Conservation (phyloP, 2,797 vertebrate genomes). For the Pangasius sanitwongsei region DNA sequence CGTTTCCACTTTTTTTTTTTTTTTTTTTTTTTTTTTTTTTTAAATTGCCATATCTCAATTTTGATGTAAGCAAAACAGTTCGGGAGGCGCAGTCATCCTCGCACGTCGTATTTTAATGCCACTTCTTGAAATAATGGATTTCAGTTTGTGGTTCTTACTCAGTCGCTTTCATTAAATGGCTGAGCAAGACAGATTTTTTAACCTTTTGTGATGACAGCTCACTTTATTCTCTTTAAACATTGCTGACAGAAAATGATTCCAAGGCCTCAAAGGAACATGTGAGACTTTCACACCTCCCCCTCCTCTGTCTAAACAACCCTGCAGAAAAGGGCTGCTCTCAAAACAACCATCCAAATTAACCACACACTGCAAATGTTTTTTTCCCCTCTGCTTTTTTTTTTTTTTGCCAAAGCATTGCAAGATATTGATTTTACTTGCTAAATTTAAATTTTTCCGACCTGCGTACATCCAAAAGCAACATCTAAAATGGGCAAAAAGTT, state of each 20-base stretch:
- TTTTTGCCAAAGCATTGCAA: background rate
- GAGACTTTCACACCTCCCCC: conserved; percentile 33
- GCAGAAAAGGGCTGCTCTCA: conserved; percentile 31
- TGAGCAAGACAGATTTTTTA: conserved; percentile 53
- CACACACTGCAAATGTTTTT: conserved; percentile 14
- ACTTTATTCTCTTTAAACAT: conserved; percentile 53
- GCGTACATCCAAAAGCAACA: conserved; percentile 12
- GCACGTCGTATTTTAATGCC: conserved; percentile 12
- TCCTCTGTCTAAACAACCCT: conserved; percentile 35
- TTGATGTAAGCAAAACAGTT: conserved; percentile 2
- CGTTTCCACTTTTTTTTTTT: background rate
- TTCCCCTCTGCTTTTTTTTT: background rate
- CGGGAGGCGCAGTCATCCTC: conserved; percentile 29
- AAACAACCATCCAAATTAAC: conserved; percentile 52
- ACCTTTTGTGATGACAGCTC: conserved; percentile 52
- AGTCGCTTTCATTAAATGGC: conserved; percentile 45
- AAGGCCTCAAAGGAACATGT: conserved; percentile 42
- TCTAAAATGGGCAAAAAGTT: conserved; percentile 21
- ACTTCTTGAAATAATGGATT: conserved; percentile 49
- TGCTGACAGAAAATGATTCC: conserved; percentile 42
- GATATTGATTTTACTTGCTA: conserved; percentile 32
- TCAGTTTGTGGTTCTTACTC: conserved; percentile 35
- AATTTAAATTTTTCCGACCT: conserved; percentile 23
- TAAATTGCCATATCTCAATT: background rate
- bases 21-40: too few relatives aligned